Evolutionary conservation across 2,113 vertebrate genomes (phyloP).

Genomic region (Neotoma lepida): DNA sequence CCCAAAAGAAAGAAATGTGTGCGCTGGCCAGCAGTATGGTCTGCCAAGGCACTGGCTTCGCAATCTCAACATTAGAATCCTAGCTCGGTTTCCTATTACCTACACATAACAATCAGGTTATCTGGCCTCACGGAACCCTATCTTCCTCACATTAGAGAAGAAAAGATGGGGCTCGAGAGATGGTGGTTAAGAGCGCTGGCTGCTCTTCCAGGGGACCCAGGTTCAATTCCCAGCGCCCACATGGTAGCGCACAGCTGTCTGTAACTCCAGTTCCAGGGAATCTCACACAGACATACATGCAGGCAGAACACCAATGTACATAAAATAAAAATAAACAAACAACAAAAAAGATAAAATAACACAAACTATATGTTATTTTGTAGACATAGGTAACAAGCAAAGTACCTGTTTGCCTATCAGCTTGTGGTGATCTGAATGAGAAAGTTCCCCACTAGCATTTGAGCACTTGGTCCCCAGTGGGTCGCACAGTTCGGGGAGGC

Average conservation of each 20-base stretch:
- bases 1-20: neutral
- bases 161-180: neutral
- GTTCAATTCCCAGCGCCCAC: neutral
- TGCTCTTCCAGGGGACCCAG: neutral
- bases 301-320: neutral
- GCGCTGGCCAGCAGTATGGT: neutral
- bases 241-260: neutral
- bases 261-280: neutral
- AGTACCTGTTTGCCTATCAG: neutral
- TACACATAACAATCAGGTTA: neutral
- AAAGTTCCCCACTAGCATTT: neutral
- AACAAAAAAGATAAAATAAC: neutral
- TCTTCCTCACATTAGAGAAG: neutral
- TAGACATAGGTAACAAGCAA: neutral
- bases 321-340: neutral
- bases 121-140: neutral
- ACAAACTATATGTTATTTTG: neutral
- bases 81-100: too few relatives aligned
- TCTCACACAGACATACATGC: neutral
- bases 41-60: neutral
- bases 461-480: neutral
- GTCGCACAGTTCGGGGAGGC: neutral
- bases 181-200: neutral
- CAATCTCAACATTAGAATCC: neutral
- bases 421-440: neutral